Conservation (phyloP, 37 sponge, comb jelly and placozoan species). For the Amphimedon queenslandica region DNA sequence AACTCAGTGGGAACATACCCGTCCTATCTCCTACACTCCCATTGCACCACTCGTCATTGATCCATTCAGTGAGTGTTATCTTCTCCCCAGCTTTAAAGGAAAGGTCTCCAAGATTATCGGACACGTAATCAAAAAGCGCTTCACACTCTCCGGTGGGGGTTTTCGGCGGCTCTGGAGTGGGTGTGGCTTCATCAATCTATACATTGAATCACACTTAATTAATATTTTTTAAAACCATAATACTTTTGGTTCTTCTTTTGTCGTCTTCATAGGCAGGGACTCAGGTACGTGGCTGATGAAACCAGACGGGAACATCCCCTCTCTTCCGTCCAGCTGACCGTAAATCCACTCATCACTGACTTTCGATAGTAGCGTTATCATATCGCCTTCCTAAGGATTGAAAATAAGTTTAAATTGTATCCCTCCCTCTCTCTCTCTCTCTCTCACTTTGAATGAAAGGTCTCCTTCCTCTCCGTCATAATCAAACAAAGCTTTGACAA, state of each 20-base stretch:
- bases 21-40: conserved; percentile 44
- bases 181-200: not conserved
- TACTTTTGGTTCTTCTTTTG: not conserved
- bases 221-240: not conserved
- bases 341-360: conserved; percentile 60
- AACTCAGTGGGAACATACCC: conserved; percentile 78
- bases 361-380: conserved; percentile 13
- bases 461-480: conserved; percentile 78
- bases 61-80: conserved; percentile 27
- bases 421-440: not conserved
- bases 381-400: conserved; percentile 54
- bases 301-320: conserved; percentile 47
- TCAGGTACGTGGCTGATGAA: conserved; percentile 44
- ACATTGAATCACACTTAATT: not conserved
- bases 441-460: conserved; percentile 65
- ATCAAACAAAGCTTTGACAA: conserved; percentile 41
- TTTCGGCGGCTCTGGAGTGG: not conserved
- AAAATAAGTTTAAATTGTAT: not conserved
- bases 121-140: conserved; percentile 41
- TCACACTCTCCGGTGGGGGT: conserved; percentile 35
- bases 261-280: conserved; percentile 4
- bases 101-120: conserved; percentile 32
- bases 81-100: conserved; percentile 34
- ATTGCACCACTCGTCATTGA: conserved; percentile 81
- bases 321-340: conserved; percentile 23